phyloP scores from a whole-genome alignment of 2,797 vertebrate species.

The Cetoscarus ocellatus region DNA sequence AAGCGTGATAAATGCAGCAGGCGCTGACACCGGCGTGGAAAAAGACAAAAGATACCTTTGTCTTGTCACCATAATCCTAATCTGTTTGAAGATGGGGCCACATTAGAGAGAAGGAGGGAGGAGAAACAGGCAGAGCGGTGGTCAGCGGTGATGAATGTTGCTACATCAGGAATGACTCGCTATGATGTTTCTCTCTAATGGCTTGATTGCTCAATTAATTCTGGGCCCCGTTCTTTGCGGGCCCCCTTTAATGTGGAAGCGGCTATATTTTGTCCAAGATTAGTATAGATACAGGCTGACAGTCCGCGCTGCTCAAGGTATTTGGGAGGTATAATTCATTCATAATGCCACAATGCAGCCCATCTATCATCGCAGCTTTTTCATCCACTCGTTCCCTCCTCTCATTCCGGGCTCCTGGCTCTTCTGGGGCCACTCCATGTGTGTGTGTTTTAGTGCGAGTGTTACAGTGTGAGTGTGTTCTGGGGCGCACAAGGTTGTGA shows the following conservation, averaged over 20 bases:
- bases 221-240: constrained; percentile 72
- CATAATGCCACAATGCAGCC: constrained; percentile 94
- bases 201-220: constrained; percentile 97
- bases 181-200: constrained; percentile 90
- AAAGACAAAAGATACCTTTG: constrained; percentile 81
- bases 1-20: constrained; percentile 75
- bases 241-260: constrained; percentile 90
- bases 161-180: constrained; percentile 76
- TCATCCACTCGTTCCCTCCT: constrained; percentile 83
- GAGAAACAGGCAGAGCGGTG: constrained; percentile 40
- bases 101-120: constrained; percentile 49
- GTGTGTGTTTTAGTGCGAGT: constrained; percentile 41
- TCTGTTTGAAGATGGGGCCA: constrained; percentile 77
- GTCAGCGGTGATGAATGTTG: constrained; percentile 87
- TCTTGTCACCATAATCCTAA: constrained; percentile 85
- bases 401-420: constrained; percentile 84
- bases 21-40: constrained; percentile 71
- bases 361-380: constrained; percentile 92
- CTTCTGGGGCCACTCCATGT: constrained; percentile 64
- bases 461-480: constrained; percentile 37
- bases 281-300: constrained; percentile 95
- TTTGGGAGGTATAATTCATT: constrained; percentile 98
- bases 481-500: constrained; percentile 75
- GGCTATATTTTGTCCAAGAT: constrained; percentile 94
- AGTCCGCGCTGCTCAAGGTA: constrained; percentile 95